phyloP scores from a whole-genome alignment of 2,888 invertebrate species.

The Sphaeridia pumilis region DNA sequence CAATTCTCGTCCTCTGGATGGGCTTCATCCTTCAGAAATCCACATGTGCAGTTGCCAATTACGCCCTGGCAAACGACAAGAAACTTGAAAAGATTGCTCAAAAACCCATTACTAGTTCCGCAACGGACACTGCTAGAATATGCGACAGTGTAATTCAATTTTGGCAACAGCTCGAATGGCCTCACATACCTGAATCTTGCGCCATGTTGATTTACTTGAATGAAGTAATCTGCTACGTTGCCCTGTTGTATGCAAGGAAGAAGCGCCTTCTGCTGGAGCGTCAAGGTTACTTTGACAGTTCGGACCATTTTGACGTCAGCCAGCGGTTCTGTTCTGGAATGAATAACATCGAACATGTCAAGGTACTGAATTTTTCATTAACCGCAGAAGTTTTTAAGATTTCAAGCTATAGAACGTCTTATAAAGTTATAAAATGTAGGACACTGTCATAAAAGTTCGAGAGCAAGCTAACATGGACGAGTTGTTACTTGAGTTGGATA shows the following conservation, averaged over 20 bases:
- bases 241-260: constrained; percentile 26
- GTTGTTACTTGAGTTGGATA: constrained; percentile 18
- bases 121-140: constrained; percentile 28
- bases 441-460: constrained; percentile 22
- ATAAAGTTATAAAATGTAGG: constrained; percentile 14
- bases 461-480: constrained; percentile 19
- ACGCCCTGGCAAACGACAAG: constrained; percentile 25
- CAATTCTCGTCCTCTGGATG: constrained; percentile 30
- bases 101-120: constrained; percentile 24
- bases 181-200: constrained; percentile 28
- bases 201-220: constrained; percentile 28
- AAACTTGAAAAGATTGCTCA: constrained; percentile 13
- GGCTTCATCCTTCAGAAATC: constrained; percentile 30
- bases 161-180: constrained; percentile 31
- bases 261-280: constrained; percentile 25
- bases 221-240: constrained; percentile 30
- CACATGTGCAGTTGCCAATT: constrained; percentile 25
- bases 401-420: neutral
- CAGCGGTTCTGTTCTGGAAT: constrained; percentile 30
- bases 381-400: neutral
- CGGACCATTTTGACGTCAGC: constrained; percentile 30
- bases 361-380: constrained; percentile 18
- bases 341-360: constrained; percentile 33
- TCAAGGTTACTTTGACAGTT: constrained; percentile 34
- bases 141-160: constrained; percentile 28